Percentiles rank a stretch among this genome's conserved stretches.
phyloP scores from a whole-genome alignment of 2,888 invertebrate genomes.

The Diloba caeruleocephala region DNA sequence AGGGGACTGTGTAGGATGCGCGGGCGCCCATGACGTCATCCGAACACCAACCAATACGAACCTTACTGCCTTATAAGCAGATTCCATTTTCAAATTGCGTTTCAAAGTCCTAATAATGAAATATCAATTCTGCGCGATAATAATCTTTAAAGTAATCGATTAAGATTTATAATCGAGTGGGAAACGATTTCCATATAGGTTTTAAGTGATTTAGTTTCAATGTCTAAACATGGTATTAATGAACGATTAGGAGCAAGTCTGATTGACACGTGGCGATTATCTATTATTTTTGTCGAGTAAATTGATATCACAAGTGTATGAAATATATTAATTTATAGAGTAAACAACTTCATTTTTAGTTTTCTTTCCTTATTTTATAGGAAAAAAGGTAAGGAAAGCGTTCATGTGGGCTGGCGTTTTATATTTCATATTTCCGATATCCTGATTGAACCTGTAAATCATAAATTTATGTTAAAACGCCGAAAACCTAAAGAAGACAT shows the following conservation, averaged over 20 bases:
- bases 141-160: constrained; percentile 32
- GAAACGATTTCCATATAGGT: constrained; percentile 4
- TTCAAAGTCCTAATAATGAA: constrained; percentile 39
- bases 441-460: constrained; percentile 12
- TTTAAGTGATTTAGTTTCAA: constrained; percentile 50
- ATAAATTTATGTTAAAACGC: no score
- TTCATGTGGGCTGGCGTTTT: constrained; percentile 25
- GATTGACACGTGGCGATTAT: constrained; percentile 51
- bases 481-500: no score
- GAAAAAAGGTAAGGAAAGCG: constrained; percentile 3
- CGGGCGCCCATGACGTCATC: constrained; percentile 78
- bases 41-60: constrained; percentile 57
- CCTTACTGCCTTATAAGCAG: constrained; percentile 62
- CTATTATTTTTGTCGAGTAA: constrained; percentile 40
- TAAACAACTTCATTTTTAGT: constrained; percentile 41
- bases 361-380: constrained; percentile 8
- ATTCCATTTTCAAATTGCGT: constrained; percentile 61
- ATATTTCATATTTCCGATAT: constrained; percentile 20
- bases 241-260: constrained; percentile 51
- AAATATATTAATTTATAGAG: constrained; percentile 40
- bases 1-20: constrained; percentile 75
- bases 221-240: constrained; percentile 55
- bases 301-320: constrained; percentile 46
- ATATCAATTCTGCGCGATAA: constrained; percentile 18
- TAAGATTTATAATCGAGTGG: constrained; percentile 36